Percentiles rank a stretch among this genome's conserved stretches.
These are phyloP conservation scores for Ceratothoa steindachneri DNA, from an alignment of 2,888 invertebrate species.

Conservation along the genomic window DNA sequence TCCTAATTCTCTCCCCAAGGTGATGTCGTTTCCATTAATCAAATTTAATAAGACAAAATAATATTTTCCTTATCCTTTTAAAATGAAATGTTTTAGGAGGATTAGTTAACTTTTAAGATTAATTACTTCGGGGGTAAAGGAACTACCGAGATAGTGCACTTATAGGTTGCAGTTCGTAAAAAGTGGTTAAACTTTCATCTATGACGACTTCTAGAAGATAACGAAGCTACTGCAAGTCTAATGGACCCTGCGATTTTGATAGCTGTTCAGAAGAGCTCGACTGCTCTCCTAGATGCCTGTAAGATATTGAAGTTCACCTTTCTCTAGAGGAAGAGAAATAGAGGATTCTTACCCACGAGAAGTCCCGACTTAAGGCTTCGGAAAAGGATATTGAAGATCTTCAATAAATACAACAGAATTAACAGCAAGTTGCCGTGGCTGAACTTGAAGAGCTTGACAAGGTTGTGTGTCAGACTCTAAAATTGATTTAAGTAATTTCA, in stretches of 20 bases:
- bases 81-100: too few relatives aligned
- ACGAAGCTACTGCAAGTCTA: neutral
- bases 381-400: neutral
- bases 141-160: too few relatives aligned
- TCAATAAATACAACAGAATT: neutral
- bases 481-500: neutral
- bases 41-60: too few relatives aligned
- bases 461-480: neutral
- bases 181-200: too few relatives aligned
- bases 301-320: neutral
- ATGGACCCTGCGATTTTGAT: neutral
- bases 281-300: neutral
- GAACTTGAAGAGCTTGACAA: neutral
- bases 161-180: neutral
- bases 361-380: neutral
- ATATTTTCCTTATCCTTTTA: too few relatives aligned
- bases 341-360: neutral
- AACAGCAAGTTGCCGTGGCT: neutral
- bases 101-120: too few relatives aligned
- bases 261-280: neutral
- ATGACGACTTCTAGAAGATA: neutral
- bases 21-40: too few relatives aligned
- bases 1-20: too few relatives aligned
- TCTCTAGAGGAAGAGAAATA: neutral
- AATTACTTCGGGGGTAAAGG: too few relatives aligned